Evolutionary conservation across 2,113 vertebrate genomes (phyloP).

Genomic region (Tyrannus savana): DNA sequence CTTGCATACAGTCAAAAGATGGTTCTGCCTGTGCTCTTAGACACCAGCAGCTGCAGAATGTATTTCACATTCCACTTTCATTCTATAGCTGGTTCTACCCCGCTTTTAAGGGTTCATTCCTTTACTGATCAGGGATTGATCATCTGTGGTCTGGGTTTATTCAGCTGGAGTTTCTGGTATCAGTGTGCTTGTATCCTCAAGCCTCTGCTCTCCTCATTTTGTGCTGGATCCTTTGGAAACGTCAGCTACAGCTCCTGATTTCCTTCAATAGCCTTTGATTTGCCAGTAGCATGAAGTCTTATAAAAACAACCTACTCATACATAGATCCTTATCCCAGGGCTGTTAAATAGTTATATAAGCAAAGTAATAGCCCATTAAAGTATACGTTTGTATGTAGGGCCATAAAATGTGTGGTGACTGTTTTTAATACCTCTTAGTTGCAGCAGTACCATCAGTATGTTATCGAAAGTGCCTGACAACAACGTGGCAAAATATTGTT

Average conservation of each 20-base stretch:
- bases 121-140: background rate
- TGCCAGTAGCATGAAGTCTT: background rate
- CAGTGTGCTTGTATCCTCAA: background rate
- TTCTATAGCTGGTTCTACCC: background rate
- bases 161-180: background rate
- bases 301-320: background rate
- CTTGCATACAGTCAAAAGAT: background rate
- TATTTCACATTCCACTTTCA: fast-evolving
- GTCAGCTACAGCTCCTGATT: background rate
- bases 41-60: background rate
- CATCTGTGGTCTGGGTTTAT: background rate
- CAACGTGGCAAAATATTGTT: background rate
- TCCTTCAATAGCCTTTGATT: background rate
- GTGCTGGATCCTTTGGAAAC: background rate
- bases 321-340: background rate
- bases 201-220: background rate
- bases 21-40: background rate
- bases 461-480: background rate
- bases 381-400: background rate
- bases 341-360: background rate
- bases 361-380: constrained; percentile 28
- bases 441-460: background rate
- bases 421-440: background rate
- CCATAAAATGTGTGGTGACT: background rate
- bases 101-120: background rate